Percentiles rank a stretch among this genome's conserved stretches.
phyloP scores from a whole-genome alignment of 2,797 vertebrate species.

The Anableps anableps region DNA sequence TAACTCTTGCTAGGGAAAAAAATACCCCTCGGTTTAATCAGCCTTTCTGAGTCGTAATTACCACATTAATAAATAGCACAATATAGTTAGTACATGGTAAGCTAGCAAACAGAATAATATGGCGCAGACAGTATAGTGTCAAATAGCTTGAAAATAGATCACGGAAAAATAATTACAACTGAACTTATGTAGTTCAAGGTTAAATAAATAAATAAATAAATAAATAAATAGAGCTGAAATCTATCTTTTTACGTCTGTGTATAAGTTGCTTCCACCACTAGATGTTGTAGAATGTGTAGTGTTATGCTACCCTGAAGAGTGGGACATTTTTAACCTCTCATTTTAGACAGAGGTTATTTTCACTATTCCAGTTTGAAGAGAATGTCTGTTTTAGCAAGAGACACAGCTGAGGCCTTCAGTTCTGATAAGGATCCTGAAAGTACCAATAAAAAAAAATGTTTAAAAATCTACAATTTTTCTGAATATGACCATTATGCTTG shows the following conservation, averaged over 20 bases:
- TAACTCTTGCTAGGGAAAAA: background rate
- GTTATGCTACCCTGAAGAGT: too few species aligned
- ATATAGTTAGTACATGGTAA: background rate
- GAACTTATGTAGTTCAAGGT: background rate
- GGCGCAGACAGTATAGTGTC: background rate
- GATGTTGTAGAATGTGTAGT: background rate
- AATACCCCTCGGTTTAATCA: too few species aligned
- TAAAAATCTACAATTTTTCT: too few species aligned
- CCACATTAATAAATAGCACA: background rate
- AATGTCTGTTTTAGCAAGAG: too few species aligned
- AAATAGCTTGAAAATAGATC: background rate
- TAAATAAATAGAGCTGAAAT: background rate
- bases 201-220: background rate
- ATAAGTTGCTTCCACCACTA: background rate
- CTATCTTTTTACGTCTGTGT: background rate
- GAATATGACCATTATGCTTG: too few species aligned
- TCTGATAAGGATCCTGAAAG: too few species aligned
- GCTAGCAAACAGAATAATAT: background rate
- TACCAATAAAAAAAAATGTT: too few species aligned
- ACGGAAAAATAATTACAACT: background rate
- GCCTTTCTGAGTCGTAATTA: background rate
- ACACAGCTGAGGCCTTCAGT: too few species aligned
- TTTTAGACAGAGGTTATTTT: too few species aligned
- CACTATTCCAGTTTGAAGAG: too few species aligned
- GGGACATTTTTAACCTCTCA: too few species aligned